A percentile compares a stretch with the other conserved stretches of the same genome.
Evolutionary conservation across 2,797 vertebrate genomes (phyloP).

Genomic region (Champsocephalus esox): DNA sequence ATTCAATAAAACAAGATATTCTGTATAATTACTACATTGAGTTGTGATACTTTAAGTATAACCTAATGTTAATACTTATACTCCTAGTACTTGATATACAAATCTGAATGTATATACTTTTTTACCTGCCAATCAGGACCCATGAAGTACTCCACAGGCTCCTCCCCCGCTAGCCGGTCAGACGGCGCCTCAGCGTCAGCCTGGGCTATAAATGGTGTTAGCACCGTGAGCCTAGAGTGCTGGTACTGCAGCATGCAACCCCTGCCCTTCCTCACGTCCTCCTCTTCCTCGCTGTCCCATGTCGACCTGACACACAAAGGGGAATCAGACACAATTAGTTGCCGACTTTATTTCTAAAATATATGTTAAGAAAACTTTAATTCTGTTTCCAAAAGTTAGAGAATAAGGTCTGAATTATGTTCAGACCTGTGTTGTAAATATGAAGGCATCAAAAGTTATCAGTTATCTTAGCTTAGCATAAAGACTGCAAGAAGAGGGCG

Average conservation of each 20-base stretch:
- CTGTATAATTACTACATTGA: too few species aligned
- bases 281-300: conserved; percentile 93
- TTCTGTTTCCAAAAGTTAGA: not conserved
- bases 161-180: conserved; percentile 57
- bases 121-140: conserved; percentile 92
- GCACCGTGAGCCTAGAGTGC: conserved; percentile 88
- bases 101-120: not conserved
- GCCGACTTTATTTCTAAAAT: not conserved
- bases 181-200: conserved; percentile 44
- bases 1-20: too few species aligned
- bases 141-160: conserved; percentile 85
- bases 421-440: not conserved
- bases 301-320: conserved; percentile 80
- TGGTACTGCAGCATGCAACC: conserved; percentile 95
- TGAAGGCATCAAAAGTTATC: not conserved
- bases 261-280: conserved; percentile 90
- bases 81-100: too few species aligned
- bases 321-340: not conserved
- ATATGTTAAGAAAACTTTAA: not conserved
- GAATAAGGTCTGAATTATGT: not conserved
- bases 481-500: not conserved
- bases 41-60: too few species aligned
- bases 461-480: conserved; percentile 2
- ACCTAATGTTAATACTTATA: too few species aligned
- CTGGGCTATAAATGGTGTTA: conserved; percentile 83